Percentiles rank a stretch among this genome's conserved stretches.
Evolutionary conservation across 2,797 vertebrate genomes (phyloP).

Genomic region (Lepus townsendii): DNA sequence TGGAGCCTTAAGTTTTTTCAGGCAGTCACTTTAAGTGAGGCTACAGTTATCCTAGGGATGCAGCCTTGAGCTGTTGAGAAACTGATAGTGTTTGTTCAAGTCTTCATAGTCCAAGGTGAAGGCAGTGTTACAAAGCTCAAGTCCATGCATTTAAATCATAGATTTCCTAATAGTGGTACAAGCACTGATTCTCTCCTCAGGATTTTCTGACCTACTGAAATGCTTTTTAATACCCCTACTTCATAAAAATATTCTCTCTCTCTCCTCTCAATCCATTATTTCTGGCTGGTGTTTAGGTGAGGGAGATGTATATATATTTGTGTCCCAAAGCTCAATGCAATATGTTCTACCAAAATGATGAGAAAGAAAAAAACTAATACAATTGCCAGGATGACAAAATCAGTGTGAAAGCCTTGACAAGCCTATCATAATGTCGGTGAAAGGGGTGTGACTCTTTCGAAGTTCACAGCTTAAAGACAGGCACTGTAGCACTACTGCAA

Average conservation of each 20-base stretch:
- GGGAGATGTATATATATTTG: slow-evolving; percentile 42
- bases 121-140: slow-evolving; percentile 2
- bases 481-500: neutral
- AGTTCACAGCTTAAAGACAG: neutral
- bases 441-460: neutral
- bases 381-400: slow-evolving; percentile 41
- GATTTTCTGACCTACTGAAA: neutral
- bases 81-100: neutral
- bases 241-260: slow-evolving; percentile 65
- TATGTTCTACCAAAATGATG: slow-evolving; percentile 69
- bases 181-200: neutral
- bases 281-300: slow-evolving; percentile 6
- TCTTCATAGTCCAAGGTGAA: neutral
- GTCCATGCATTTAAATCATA: slow-evolving; percentile 38
- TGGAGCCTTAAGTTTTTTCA: neutral
- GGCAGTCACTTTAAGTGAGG: neutral
- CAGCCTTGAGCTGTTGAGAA: neutral
- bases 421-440: neutral
- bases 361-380: slow-evolving; percentile 55
- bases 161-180: slow-evolving; percentile 5
- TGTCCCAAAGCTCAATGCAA: slow-evolving; percentile 72
- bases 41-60: neutral
- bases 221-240: slow-evolving; percentile 69
- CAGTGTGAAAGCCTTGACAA: slow-evolving; percentile 11
- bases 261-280: slow-evolving; percentile 66